These are phyloP conservation scores for Chelmon rostratus DNA, from an alignment of 2,797 vertebrate genomes.

Conservation along the genomic window DNA sequence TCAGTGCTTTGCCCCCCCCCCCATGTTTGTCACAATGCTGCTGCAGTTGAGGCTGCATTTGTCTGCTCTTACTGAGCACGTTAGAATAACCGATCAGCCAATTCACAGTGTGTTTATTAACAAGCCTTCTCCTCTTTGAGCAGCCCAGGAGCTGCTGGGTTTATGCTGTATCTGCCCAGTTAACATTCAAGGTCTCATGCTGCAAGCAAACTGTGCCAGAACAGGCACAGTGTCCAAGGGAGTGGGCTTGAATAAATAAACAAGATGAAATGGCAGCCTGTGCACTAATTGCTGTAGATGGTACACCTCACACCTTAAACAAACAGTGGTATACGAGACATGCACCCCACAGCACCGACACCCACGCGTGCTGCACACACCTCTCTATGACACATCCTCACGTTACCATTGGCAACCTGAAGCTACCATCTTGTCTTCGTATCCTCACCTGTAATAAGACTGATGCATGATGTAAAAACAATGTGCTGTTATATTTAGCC, in stretches of 20 bases:
- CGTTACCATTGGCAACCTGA: slow-evolving; percentile 81
- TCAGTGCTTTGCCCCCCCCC: background rate
- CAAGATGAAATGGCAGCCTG: slow-evolving; percentile 26
- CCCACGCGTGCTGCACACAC: slow-evolving; percentile 63
- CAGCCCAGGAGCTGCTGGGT: slow-evolving; percentile 6
- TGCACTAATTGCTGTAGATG: slow-evolving; percentile 38
- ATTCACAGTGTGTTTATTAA: slow-evolving; percentile 7
- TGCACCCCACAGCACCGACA: slow-evolving; percentile 47
- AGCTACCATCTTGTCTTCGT: slow-evolving; percentile 74
- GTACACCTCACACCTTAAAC: slow-evolving; percentile 21
- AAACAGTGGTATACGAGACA: slow-evolving; percentile 30
- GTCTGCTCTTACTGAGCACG: slow-evolving; percentile 38
- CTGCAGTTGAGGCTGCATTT: slow-evolving; percentile 41
- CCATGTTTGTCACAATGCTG: slow-evolving; percentile 30
- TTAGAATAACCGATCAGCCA: slow-evolving; percentile 27
- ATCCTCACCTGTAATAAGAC: slow-evolving; percentile 52
- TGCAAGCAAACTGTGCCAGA: slow-evolving; percentile 5
- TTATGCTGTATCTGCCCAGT: background rate
- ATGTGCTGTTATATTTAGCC: background rate
- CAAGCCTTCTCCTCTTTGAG: background rate
- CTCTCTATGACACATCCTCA: slow-evolving; percentile 67
- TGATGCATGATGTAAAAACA: slow-evolving; percentile 14
- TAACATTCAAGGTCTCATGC: slow-evolving; percentile 4
- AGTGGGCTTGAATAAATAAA: slow-evolving; percentile 50
- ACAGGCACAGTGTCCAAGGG: slow-evolving; percentile 4